Percentiles rank a stretch among this genome's conserved stretches.
phyloP scores from a whole-genome alignment of 2,888 invertebrate genomes.

The Ichneumoninae sp. region DNA sequence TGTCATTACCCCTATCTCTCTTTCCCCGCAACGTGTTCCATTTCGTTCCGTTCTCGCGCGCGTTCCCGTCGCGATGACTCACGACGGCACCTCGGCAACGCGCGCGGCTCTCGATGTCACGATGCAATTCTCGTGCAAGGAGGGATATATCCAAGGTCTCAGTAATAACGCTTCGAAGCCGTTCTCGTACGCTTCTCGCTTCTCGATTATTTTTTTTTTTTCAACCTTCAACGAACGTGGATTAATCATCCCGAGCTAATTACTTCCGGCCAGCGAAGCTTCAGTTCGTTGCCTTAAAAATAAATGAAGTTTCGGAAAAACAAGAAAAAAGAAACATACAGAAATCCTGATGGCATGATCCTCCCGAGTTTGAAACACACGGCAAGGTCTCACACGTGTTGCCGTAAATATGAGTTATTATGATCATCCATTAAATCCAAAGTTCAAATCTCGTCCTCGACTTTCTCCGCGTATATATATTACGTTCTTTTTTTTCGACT shows the following conservation, averaged over 20 bases:
- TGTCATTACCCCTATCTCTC: slow-evolving; percentile 17
- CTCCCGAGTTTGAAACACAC: background rate
- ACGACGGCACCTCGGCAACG: slow-evolving; percentile 43
- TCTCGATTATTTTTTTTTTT: slow-evolving; percentile 3
- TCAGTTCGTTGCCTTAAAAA: background rate
- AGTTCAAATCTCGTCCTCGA: slow-evolving; percentile 45
- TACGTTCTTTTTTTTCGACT: slow-evolving; percentile 1
- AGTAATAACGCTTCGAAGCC: slow-evolving; percentile 10
- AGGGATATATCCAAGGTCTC: slow-evolving; percentile 18
- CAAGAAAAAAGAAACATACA: background rate
- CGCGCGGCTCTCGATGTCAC: slow-evolving; percentile 28
- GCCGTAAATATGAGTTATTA: slow-evolving; percentile 47
- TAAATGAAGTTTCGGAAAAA: background rate
- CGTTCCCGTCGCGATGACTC: slow-evolving; percentile 42
- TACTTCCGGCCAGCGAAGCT: slow-evolving; percentile 14
- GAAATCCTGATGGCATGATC: background rate
- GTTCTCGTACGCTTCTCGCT: slow-evolving; percentile 5
- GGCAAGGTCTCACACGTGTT: slow-evolving; percentile 10
- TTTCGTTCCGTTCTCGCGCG: slow-evolving; percentile 46
- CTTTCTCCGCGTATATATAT: slow-evolving; percentile 31
- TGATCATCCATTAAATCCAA: slow-evolving; percentile 39
- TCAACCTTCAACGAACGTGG: slow-evolving; percentile 3
- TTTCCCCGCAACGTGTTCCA: slow-evolving; percentile 34
- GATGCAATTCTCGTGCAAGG: slow-evolving; percentile 42
- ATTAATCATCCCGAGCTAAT: slow-evolving; percentile 43